Conservation (phyloP, 2,888 invertebrate genomes). For the Saturnia japonica region DNA sequence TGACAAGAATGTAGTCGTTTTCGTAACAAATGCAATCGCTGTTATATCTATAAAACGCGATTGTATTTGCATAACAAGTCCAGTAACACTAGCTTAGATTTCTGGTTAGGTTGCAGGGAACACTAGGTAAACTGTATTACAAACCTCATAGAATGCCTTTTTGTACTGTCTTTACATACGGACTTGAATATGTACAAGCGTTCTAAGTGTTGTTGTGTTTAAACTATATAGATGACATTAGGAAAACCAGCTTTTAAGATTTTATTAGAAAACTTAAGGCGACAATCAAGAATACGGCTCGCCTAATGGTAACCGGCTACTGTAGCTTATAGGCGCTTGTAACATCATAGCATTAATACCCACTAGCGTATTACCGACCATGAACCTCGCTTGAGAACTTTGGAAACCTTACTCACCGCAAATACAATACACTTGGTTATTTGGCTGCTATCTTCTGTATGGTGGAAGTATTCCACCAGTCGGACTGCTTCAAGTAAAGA, state of each 20-base stretch:
- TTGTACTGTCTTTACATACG: slow-evolving; percentile 28
- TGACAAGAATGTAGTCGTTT: neutral
- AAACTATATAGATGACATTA: slow-evolving; percentile 43
- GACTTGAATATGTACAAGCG: slow-evolving; percentile 19
- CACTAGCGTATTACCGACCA: too few relatives aligned
- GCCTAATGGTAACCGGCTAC: too few relatives aligned
- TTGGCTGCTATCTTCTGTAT: too few relatives aligned
- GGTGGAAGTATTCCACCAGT: too few relatives aligned
- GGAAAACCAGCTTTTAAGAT: slow-evolving; percentile 30
- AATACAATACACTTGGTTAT: too few relatives aligned
- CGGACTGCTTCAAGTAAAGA: too few relatives aligned
- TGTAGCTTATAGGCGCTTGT: too few relatives aligned
- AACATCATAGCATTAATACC: too few relatives aligned
- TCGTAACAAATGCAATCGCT: neutral
- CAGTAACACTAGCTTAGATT: slow-evolving; percentile 32
- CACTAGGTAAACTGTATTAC: slow-evolving; percentile 60
- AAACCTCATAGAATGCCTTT: slow-evolving; percentile 61
- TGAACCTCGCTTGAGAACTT: too few relatives aligned
- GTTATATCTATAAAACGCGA: neutral
- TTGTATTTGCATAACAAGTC: slow-evolving; percentile 16
- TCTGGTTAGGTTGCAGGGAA: slow-evolving; percentile 42
- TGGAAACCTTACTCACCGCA: too few relatives aligned
- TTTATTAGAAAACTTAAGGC: too few relatives aligned
- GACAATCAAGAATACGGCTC: too few relatives aligned
- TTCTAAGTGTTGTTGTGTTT: slow-evolving; percentile 36